A percentile compares a stretch with the other conserved stretches of the same genome.
Conservation (phyloP, 1,140 invertebrate genomes). For the Metopolophium dirhodum region DNA sequence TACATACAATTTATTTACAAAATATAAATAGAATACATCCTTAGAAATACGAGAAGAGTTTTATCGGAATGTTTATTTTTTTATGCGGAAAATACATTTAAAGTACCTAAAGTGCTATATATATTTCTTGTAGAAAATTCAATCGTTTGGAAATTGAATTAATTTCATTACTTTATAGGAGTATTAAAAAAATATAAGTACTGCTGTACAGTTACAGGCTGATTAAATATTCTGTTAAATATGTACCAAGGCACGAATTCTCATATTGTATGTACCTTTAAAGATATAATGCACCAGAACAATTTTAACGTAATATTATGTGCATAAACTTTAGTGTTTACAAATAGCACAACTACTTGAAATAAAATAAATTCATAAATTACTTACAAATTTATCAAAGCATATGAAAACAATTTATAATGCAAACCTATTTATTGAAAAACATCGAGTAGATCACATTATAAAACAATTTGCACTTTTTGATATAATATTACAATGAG, state of each 20-base stretch:
- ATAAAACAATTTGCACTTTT: neutral
- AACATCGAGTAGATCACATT: neutral
- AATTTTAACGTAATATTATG: neutral
- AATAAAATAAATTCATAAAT: neutral
- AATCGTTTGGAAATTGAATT: constrained; percentile 22
- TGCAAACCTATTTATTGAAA: neutral
- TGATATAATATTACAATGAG: neutral
- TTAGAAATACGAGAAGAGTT: neutral
- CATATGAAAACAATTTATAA: neutral
- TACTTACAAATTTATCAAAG: neutral
- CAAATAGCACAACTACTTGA: neutral
- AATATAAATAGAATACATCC: neutral
- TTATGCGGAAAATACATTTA: neutral
- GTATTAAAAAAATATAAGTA: neutral
- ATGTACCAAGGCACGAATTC: neutral
- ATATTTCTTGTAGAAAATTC: neutral
- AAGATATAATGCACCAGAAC: neutral
- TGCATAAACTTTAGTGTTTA: neutral
- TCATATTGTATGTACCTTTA: neutral
- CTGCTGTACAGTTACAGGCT: neutral
- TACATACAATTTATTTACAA: neutral
- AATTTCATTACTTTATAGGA: constrained; percentile 8
- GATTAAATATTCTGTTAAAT: neutral
- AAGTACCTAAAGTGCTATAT: neutral
- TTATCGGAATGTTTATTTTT: neutral